Conservation (phyloP, 2,797 vertebrate species). For the Cuniculus paca region DNA sequence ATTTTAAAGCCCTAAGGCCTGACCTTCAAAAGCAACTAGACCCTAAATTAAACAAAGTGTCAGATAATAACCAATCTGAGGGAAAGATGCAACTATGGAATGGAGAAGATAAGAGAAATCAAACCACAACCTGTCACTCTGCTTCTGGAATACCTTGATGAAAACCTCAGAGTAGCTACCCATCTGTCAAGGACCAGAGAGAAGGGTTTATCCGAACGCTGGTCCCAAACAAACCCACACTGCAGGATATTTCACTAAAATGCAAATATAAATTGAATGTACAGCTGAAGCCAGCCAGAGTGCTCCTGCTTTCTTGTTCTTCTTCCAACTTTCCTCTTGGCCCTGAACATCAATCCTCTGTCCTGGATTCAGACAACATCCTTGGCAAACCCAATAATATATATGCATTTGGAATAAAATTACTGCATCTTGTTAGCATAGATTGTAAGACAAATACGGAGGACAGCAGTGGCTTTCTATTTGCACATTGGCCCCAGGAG, state of each 20-base stretch:
- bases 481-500: slow-evolving; percentile 62
- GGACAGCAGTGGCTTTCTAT: slow-evolving; percentile 72
- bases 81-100: not conserved
- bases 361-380: slow-evolving; percentile 71
- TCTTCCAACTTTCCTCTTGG: slow-evolving; percentile 7
- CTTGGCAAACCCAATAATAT: slow-evolving; percentile 75
- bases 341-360: slow-evolving; percentile 51
- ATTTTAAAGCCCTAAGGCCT: not conserved
- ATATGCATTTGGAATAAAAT: slow-evolving; percentile 83
- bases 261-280: slow-evolving; percentile 33
- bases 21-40: not conserved
- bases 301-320: slow-evolving; percentile 61
- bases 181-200: not conserved
- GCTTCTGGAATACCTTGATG: not conserved
- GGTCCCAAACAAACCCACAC: slow-evolving; percentile 70
- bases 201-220: not conserved
- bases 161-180: not conserved
- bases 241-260: slow-evolving; percentile 60
- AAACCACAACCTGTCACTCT: not conserved
- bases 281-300: slow-evolving; percentile 21
- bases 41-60: not conserved
- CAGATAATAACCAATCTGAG: not conserved
- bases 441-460: slow-evolving; percentile 76
- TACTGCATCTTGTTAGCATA: slow-evolving; percentile 69
- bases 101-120: not conserved